A percentile compares a stretch with the other conserved stretches of the same genome.
These are phyloP conservation scores for Cryptocheilus praepositus DNA, from an alignment of 2,888 invertebrate species.

Conservation along the genomic window DNA sequence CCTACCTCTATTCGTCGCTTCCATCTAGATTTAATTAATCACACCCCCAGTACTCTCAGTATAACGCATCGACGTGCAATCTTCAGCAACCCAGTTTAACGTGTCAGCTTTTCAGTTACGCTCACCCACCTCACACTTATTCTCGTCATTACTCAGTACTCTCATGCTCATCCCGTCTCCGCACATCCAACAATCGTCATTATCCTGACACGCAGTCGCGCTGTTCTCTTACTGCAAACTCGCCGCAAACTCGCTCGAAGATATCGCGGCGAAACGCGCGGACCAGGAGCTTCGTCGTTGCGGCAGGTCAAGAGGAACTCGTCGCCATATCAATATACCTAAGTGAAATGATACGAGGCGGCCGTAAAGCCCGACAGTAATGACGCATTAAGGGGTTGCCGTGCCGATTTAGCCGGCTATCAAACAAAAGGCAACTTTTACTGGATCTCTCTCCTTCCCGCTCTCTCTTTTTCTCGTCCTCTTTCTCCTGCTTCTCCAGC, in stretches of 20 bases:
- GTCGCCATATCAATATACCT: constrained; percentile 76
- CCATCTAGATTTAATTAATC: too few relatives aligned
- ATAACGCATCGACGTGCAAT: too few relatives aligned
- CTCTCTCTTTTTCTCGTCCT: constrained; percentile 20
- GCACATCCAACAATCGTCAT: too few relatives aligned
- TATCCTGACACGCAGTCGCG: too few relatives aligned
- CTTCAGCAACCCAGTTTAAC: too few relatives aligned
- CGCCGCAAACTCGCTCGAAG: constrained; percentile 57
- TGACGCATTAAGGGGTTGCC: constrained; percentile 75
- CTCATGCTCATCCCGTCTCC: too few relatives aligned
- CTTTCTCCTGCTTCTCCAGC: constrained; percentile 7
- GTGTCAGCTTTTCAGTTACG: too few relatives aligned
- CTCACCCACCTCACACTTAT: too few relatives aligned
- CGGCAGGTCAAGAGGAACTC: constrained; percentile 72
- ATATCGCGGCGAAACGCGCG: constrained; percentile 46
- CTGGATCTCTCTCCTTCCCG: constrained; percentile 64
- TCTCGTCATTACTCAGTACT: too few relatives aligned
- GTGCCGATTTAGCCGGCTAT: constrained; percentile 74
- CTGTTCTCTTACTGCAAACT: too few relatives aligned
- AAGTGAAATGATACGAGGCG: constrained; percentile 75
- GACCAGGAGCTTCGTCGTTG: constrained; percentile 63
- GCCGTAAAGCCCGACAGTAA: constrained; percentile 75
- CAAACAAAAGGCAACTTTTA: constrained; percentile 75
- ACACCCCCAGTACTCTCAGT: too few relatives aligned
- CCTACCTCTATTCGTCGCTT: too few relatives aligned